These are phyloP conservation scores for Patiria pectinifera DNA, from an alignment of 53 echinoderm and acorn worm species.

Conservation along the genomic window DNA sequence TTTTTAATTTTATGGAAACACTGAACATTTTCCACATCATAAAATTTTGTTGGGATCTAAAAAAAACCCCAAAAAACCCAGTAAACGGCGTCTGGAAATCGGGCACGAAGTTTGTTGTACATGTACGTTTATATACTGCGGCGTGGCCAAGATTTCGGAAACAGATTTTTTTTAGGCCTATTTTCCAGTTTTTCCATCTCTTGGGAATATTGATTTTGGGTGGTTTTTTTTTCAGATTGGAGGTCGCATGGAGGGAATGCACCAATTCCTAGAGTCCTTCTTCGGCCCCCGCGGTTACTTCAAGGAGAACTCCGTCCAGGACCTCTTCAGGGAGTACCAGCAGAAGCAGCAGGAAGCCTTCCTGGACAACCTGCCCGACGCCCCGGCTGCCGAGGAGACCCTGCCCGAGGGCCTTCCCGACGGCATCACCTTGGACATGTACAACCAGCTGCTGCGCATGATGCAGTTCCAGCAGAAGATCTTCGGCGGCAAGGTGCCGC, in stretches of 20 bases:
- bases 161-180: too few relatives aligned
- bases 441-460: constrained; percentile 35
- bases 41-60: too few relatives aligned
- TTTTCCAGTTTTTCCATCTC: not conserved
- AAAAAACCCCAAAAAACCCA: too few relatives aligned
- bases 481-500: constrained; percentile 41
- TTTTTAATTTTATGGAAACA: too few relatives aligned
- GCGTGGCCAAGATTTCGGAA: too few relatives aligned
- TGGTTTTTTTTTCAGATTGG: constrained; percentile 59
- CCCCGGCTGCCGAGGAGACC: not conserved
- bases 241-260: constrained; percentile 83
- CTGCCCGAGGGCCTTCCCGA: constrained; percentile 49
- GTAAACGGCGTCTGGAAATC: too few relatives aligned
- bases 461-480: constrained; percentile 50
- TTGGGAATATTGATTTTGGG: not conserved
- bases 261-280: constrained; percentile 65
- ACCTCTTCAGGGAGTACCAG: constrained; percentile 20
- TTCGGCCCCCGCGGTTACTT: constrained; percentile 69
- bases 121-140: too few relatives aligned
- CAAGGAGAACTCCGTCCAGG: constrained; percentile 36
- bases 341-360: constrained; percentile 44
- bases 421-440: constrained; percentile 39
- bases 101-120: too few relatives aligned
- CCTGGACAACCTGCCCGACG: constrained; percentile 46
- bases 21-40: too few relatives aligned